Conservation (phyloP, 2,797 vertebrate genomes). For the Falco concolor region DNA sequence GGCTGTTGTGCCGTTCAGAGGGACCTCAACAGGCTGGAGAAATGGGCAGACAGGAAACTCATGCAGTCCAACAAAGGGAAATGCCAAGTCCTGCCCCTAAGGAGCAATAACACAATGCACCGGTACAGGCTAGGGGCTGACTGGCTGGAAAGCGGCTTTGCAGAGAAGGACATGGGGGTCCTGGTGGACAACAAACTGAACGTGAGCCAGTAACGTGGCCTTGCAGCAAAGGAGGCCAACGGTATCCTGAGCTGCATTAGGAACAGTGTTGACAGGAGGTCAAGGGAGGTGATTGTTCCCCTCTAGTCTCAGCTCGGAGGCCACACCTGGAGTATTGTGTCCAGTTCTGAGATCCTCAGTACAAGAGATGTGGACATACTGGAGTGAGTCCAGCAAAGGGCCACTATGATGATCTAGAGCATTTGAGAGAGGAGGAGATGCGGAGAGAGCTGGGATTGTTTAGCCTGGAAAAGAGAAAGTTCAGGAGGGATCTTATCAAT, state of each 20-base stretch:
- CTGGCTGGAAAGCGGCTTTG: background rate
- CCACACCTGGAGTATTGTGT: background rate
- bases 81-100: background rate
- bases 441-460: background rate
- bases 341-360: no score
- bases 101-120: background rate
- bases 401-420: background rate
- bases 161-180: background rate
- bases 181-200: background rate
- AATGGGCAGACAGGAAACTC: background rate
- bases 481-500: background rate
- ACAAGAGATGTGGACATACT: background rate
- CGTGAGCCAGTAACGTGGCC: background rate
- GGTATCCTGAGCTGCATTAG: background rate
- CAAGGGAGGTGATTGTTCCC: background rate
- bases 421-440: background rate
- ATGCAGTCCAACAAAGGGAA: background rate
- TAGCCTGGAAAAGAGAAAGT: background rate
- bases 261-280: background rate
- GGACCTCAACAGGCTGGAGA: background rate
- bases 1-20: background rate
- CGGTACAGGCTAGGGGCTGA: background rate
- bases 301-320: background rate
- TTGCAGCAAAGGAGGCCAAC: background rate
- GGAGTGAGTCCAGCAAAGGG: background rate